A percentile compares a stretch with the other conserved stretches of the same genome.
Evolutionary conservation across 2,888 invertebrate genomes (phyloP).

Genomic region (Griposia aprilina): DNA sequence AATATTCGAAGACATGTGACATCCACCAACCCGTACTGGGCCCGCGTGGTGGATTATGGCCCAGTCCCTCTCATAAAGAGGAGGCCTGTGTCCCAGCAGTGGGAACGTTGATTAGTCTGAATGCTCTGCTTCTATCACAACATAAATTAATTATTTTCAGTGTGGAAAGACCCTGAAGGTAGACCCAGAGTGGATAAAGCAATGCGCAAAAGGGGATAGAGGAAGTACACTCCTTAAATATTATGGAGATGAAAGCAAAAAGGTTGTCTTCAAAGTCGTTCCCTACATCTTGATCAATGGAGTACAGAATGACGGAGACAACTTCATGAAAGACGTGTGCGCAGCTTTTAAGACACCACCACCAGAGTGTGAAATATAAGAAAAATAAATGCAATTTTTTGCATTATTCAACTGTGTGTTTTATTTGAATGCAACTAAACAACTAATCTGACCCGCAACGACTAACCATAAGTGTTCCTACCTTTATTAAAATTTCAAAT

Average conservation of each 20-base stretch:
- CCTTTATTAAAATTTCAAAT: too few species aligned
- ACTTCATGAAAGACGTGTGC: slow-evolving; percentile 74
- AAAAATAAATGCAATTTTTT: slow-evolving; percentile 12
- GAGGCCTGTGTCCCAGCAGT: not conserved
- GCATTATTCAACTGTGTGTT: slow-evolving; percentile 15
- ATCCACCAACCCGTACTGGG: too few species aligned
- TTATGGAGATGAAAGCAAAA: slow-evolving; percentile 73
- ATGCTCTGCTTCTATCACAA: not conserved
- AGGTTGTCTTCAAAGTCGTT: slow-evolving; percentile 64
- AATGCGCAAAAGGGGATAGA: slow-evolving; percentile 74
- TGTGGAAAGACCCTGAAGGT: slow-evolving; percentile 72
- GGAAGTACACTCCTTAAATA: slow-evolving; percentile 71
- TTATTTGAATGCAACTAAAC: not conserved
- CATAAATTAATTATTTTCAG: slow-evolving; percentile 70
- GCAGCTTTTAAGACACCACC: slow-evolving; percentile 73
- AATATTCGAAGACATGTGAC: not conserved
- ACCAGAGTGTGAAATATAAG: slow-evolving; percentile 60
- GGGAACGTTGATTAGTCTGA: too few species aligned
- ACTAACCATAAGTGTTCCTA: not conserved
- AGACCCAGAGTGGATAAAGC: slow-evolving; percentile 70
- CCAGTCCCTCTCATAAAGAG: too few species aligned
- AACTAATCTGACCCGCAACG: not conserved
- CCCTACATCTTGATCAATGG: slow-evolving; percentile 78
- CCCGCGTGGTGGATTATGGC: too few species aligned
- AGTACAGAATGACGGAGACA: slow-evolving; percentile 49